phyloP scores from a whole-genome alignment of 2,113 vertebrate genomes.

The Ptilorrhoa leucosticta region DNA sequence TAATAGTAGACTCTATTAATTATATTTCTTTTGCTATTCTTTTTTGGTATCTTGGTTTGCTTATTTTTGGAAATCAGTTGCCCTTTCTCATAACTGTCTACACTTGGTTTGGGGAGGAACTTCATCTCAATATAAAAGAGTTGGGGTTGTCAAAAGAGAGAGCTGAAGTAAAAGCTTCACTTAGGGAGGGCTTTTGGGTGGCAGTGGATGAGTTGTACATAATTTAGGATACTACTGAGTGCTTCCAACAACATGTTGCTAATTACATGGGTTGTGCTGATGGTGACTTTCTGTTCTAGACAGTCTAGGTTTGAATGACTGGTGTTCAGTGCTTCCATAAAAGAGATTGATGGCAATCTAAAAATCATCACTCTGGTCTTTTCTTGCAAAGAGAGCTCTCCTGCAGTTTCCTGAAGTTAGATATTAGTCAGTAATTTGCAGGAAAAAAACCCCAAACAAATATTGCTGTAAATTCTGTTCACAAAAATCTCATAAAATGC shows the following conservation, averaged over 20 bases:
- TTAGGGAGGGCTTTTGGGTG: background rate
- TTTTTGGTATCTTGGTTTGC: background rate
- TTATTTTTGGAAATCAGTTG: background rate
- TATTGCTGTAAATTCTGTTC: slow-evolving; percentile 17
- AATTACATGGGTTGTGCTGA: slow-evolving; percentile 41
- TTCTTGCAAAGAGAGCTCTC: accelerated
- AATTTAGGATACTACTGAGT: slow-evolving; percentile 43
- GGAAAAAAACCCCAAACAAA: background rate
- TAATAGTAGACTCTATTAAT: background rate
- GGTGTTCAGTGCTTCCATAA: slow-evolving; percentile 22
- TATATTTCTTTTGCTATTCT: background rate
- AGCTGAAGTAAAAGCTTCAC: background rate
- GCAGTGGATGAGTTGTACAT: background rate
- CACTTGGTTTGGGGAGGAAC: background rate
- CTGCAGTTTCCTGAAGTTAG: background rate
- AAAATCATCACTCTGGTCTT: slow-evolving; percentile 4
- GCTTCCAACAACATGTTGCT: slow-evolving; percentile 21
- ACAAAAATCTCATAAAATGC: background rate
- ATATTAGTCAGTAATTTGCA: background rate
- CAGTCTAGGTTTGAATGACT: slow-evolving; percentile 44
- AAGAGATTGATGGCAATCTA: slow-evolving; percentile 28
- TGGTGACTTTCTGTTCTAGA: slow-evolving; percentile 54
- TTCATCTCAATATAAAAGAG: background rate
- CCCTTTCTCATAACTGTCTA: background rate
- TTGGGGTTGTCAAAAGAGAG: background rate